phyloP scores from a whole-genome alignment of 2,113 vertebrate genomes.

The Fulica atra region DNA sequence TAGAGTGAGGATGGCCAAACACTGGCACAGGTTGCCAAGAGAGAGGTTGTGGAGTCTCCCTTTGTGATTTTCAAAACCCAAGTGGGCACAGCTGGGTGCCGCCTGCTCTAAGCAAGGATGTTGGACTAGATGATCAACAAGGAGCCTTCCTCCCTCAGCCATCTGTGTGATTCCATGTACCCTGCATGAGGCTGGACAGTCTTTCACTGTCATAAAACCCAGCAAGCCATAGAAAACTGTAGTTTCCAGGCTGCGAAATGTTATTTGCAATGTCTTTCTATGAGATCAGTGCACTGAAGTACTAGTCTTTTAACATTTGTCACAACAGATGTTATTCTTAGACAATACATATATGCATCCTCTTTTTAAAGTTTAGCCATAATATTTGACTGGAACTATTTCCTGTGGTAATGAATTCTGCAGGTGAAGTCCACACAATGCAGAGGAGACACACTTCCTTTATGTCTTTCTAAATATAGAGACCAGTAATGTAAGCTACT shows the following conservation, averaged over 20 bases:
- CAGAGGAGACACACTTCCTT: background rate
- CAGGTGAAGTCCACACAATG: background rate
- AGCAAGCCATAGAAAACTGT: background rate
- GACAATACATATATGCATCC: background rate
- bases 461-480: slow-evolving; percentile 4
- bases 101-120: background rate
- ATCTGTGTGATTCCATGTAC: background rate
- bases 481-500: background rate
- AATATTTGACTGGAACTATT: slow-evolving; percentile 8
- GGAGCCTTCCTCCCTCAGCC: background rate
- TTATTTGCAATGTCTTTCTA: background rate
- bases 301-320: background rate
- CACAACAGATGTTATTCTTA: background rate
- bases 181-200: background rate
- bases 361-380: slow-evolving; percentile 4
- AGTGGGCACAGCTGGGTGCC: background rate
- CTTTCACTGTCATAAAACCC: background rate
- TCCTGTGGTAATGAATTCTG: background rate
- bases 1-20: background rate
- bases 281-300: background rate
- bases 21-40: too few species aligned
- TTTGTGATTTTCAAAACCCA: background rate
- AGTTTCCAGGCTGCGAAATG: background rate
- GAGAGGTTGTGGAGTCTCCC: background rate
- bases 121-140: background rate